Percentiles rank a stretch among this genome's conserved stretches.
phyloP scores from a whole-genome alignment of 2,888 invertebrate genomes.

The Calameuta idolon region DNA sequence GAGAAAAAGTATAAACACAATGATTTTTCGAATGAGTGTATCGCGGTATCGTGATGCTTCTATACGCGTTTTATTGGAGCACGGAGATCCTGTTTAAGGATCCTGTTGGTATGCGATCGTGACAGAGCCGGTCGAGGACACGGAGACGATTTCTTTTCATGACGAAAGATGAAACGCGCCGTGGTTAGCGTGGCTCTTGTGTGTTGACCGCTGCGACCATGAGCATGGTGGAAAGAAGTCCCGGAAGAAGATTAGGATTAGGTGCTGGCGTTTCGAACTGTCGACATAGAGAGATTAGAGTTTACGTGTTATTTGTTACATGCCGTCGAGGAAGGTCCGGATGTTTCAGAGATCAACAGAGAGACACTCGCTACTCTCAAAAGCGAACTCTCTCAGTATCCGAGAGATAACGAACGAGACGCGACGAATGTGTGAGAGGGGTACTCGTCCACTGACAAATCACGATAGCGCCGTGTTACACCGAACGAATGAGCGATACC shows the following conservation, averaged over 20 bases:
- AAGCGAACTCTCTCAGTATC: background rate
- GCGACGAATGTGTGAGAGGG: background rate
- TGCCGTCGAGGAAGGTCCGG: background rate
- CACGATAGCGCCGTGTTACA: conserved; percentile 4
- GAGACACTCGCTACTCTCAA: background rate
- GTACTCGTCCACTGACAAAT: conserved; percentile 1
- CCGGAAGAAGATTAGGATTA: background rate
- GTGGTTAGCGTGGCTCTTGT: background rate
- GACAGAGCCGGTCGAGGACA: background rate
- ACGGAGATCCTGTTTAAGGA: conserved; percentile 19
- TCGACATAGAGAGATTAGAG: background rate
- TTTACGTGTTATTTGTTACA: conserved; percentile 2
- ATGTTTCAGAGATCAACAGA: background rate
- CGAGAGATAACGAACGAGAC: background rate
- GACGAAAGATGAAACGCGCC: background rate
- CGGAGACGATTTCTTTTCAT: background rate
- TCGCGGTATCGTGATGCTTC: background rate
- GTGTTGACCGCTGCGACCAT: background rate
- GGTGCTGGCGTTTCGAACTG: background rate
- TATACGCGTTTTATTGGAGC: conserved; percentile 5
- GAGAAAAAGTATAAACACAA: background rate
- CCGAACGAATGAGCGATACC: conserved; percentile 24
- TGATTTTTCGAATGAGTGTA: background rate
- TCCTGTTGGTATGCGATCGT: conserved; percentile 13
- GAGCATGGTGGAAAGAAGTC: background rate